These are phyloP conservation scores for Ceratosolen solmsi DNA, from an alignment of 1,140 invertebrate genomes.

Conservation along the genomic window DNA sequence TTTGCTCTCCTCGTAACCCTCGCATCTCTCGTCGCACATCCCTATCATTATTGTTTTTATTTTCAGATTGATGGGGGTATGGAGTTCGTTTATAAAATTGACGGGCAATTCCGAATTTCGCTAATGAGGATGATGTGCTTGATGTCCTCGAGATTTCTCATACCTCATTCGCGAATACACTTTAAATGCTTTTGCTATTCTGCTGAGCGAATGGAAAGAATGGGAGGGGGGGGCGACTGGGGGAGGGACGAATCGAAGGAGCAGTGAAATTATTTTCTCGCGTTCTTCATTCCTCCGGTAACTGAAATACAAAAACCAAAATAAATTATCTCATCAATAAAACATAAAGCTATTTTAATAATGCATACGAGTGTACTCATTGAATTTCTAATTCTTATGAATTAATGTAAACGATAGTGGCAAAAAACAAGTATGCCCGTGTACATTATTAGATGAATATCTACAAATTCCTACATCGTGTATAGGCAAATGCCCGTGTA, in stretches of 20 bases:
- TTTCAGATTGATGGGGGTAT: neutral
- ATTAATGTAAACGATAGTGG: neutral
- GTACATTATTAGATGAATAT: neutral
- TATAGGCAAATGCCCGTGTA: neutral
- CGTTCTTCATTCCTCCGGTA: neutral
- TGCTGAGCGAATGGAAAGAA: too few relatives aligned
- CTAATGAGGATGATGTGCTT: neutral
- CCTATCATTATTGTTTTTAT: neutral
- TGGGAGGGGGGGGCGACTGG: too few relatives aligned
- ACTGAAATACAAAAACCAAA: neutral
- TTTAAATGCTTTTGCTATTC: too few relatives aligned
- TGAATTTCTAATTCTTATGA: neutral
- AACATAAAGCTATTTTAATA: neutral
- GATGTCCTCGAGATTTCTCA: too few relatives aligned
- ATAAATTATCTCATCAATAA: neutral
- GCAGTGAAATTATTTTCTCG: too few relatives aligned
- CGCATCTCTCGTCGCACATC: neutral
- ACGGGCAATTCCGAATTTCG: neutral
- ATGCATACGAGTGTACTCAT: neutral
- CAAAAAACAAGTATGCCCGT: neutral
- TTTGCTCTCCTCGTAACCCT: too few relatives aligned
- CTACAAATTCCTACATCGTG: neutral
- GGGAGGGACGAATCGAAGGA: too few relatives aligned
- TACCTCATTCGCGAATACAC: too few relatives aligned
- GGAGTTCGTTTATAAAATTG: neutral